Evolutionary conservation across 2,113 vertebrate species (phyloP).

Genomic region (Pampusana beccarii): DNA sequence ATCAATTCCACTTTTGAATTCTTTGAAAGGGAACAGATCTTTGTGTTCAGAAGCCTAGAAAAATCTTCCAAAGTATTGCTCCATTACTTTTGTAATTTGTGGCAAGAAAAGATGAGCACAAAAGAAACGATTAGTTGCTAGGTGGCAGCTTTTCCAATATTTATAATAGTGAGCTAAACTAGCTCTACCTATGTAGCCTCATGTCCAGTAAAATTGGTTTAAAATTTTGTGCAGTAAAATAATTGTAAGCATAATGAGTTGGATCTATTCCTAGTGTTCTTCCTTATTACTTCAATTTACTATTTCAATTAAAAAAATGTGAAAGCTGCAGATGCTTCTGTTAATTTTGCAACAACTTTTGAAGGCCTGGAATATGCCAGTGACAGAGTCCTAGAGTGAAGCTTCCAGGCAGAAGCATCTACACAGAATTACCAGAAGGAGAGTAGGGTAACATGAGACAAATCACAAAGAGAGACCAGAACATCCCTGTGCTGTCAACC

Average conservation of each 20-base stretch:
- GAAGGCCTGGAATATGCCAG: neutral
- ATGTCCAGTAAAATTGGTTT: neutral
- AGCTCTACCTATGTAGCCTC: neutral
- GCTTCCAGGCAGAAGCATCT: neutral
- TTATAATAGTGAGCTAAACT: neutral
- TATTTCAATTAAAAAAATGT: neutral
- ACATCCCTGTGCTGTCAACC: neutral
- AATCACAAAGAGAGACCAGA: neutral
- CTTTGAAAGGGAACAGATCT: neutral
- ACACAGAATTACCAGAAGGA: neutral
- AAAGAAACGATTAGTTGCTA: neutral
- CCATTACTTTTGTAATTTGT: neutral
- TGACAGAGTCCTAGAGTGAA: neutral
- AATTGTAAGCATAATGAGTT: neutral
- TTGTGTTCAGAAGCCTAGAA: neutral
- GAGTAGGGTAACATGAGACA: neutral
- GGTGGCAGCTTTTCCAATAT: neutral
- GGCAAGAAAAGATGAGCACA: neutral
- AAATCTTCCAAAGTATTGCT: neutral
- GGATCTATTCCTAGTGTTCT: neutral
- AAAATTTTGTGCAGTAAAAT: neutral
- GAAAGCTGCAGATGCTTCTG: neutral
- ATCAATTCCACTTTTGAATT: neutral
- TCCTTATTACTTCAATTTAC: neutral
- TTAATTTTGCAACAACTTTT: neutral